These are phyloP conservation scores for Macrostomum lignano DNA, from an alignment of 1,140 invertebrate genomes.

Conservation along the genomic window DNA sequence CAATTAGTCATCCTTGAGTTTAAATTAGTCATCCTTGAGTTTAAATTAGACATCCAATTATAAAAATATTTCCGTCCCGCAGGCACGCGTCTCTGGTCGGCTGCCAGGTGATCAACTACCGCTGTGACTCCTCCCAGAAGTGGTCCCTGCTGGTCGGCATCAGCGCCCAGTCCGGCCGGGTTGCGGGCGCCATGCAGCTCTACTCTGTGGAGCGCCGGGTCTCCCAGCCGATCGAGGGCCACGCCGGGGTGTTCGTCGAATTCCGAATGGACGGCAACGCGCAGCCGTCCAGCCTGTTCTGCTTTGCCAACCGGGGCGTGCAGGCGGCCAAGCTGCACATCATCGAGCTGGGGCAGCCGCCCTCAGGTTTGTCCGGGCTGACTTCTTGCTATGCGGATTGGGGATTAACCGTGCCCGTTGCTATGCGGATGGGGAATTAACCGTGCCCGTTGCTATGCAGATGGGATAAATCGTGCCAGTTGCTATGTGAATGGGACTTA, in stretches of 20 bases:
- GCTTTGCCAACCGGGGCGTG: conserved; percentile 61
- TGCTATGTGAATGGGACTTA: too few species aligned
- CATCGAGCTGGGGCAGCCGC: conserved; percentile 81
- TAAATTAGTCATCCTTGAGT: too few species aligned
- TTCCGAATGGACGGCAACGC: conserved; percentile 88
- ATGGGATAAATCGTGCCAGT: too few species aligned
- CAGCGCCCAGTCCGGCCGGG: conserved; percentile 66
- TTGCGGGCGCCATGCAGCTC: conserved; percentile 91
- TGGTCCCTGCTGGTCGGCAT: conserved; percentile 89
- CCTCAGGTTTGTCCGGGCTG: too few species aligned
- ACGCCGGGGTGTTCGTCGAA: conserved; percentile 82
- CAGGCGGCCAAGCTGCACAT: conserved; percentile 47
- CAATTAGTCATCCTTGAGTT: too few species aligned
- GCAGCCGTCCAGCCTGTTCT: conserved; percentile 78
- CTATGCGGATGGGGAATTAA: too few species aligned
- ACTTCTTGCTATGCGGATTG: too few species aligned
- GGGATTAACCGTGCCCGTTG: too few species aligned
- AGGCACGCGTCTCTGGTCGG: conserved; percentile 68
- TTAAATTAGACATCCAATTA: too few species aligned
- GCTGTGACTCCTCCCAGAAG: conserved; percentile 73
- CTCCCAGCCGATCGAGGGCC: conserved; percentile 78
- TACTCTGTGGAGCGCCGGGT: conserved; percentile 71
- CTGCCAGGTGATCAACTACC: conserved; percentile 95
- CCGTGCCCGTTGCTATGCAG: too few species aligned
- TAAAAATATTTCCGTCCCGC: too few species aligned